These are phyloP conservation scores for Brachyhypopomus occidentalis DNA, from an alignment of 2,113 vertebrate genomes.

Conservation along the genomic window DNA sequence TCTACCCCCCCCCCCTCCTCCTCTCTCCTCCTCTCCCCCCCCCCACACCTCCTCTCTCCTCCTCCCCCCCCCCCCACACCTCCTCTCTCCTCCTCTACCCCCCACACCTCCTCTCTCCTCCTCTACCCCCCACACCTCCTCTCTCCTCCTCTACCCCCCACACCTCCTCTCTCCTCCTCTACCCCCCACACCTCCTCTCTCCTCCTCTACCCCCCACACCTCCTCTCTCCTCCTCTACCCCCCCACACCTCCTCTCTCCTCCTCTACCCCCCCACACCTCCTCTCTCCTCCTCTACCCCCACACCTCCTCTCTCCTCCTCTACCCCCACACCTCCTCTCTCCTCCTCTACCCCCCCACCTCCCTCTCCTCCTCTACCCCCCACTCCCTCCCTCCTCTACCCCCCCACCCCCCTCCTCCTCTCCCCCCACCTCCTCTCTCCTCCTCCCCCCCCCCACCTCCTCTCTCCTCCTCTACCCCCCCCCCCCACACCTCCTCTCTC, in stretches of 20 bases:
- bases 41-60: neutral
- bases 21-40: neutral
- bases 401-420: too few relatives aligned
- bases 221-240: too few relatives aligned
- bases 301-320: neutral
- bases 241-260: constrained; percentile 27
- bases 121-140: constrained; percentile 12
- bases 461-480: constrained; percentile 1
- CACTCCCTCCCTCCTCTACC: constrained; percentile 25
- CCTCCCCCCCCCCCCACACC: neutral
- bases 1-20: constrained; percentile 59
- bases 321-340: too few relatives aligned
- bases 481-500: constrained; percentile 6
- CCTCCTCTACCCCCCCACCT: constrained; percentile 13
- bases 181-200: neutral
- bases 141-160: neutral
- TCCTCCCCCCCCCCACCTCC: constrained; percentile 5
- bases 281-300: constrained; percentile 24
- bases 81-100: constrained; percentile 8
- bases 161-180: constrained; percentile 8
- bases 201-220: neutral
- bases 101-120: neutral
- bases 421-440: constrained; percentile 4
- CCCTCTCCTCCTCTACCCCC: constrained; percentile 9
- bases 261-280: neutral